Evolutionary conservation across 2,113 vertebrate genomes (phyloP).

Genomic region (crab-eating macaque (Macaca fascicularis)): T2T-MFA8v1.1 NC_088384.1:65061001-65061500

Average conservation of each 20-base stretch:
- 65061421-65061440: neutral
- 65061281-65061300: neutral
- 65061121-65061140: neutral
- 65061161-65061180: neutral
- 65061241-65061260: neutral
- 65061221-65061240: neutral
- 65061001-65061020: neutral
- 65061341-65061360: neutral
- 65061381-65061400: neutral
- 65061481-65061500: neutral
- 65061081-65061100: neutral
- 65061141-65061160: neutral
- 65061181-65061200: neutral
- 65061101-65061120: neutral
- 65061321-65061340: neutral
- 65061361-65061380: neutral
- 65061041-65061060: neutral
- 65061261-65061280: neutral
- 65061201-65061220: neutral
- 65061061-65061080: neutral
- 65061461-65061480: neutral
- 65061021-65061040: neutral
- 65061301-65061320: neutral
- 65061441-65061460: neutral
- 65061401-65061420: neutral